phyloP scores from a whole-genome alignment of 2,888 invertebrate genomes.

The Lapara coniferarum region DNA sequence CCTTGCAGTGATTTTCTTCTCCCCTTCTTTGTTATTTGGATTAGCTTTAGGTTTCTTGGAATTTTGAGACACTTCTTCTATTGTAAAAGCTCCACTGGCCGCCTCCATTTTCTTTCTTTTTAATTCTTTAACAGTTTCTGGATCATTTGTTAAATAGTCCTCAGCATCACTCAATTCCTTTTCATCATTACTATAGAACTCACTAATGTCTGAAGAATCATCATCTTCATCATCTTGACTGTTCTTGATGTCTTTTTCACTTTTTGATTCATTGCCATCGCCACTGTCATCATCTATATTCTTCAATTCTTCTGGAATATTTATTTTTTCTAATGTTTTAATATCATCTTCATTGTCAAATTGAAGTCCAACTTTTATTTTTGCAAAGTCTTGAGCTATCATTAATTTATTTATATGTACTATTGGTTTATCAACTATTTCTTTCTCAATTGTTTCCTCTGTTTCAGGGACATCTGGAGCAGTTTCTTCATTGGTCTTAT shows the following conservation, averaged over 20 bases:
- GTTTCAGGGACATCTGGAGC: conserved; percentile 56
- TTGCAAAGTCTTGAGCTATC: conserved; percentile 91
- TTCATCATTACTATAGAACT: conserved; percentile 87
- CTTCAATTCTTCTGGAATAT: conserved; percentile 67
- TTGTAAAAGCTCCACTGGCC: conserved; percentile 81
- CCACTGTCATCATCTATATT: conserved; percentile 73
- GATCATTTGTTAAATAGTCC: conserved; percentile 74
- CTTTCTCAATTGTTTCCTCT: conserved; percentile 50
- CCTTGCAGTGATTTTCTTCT: conserved; percentile 88
- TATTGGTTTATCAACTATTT: conserved; percentile 55
- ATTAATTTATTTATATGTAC: conserved; percentile 73
- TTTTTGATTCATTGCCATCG: conserved; percentile 50
- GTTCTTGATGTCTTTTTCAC: conserved; percentile 49
- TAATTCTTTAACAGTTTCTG: conserved; percentile 75
- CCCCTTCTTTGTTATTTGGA: conserved; percentile 43
- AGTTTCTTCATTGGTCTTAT: conserved; percentile 51
- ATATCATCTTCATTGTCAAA: conserved; percentile 86
- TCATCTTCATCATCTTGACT: conserved; percentile 75
- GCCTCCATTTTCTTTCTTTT: conserved; percentile 75
- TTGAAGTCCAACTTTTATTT: conserved; percentile 89
- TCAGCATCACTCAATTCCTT: conserved; percentile 81
- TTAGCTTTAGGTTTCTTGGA: conserved; percentile 61
- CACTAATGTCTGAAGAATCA: conserved; percentile 86
- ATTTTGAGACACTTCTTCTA: conserved; percentile 77
- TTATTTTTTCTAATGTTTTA: conserved; percentile 82